A percentile compares a stretch with the other conserved stretches of the same genome.
These are phyloP conservation scores for Romanogobio albipinnatus DNA, from an alignment of 2,113 vertebrate species.

Conservation along the genomic window DNA sequence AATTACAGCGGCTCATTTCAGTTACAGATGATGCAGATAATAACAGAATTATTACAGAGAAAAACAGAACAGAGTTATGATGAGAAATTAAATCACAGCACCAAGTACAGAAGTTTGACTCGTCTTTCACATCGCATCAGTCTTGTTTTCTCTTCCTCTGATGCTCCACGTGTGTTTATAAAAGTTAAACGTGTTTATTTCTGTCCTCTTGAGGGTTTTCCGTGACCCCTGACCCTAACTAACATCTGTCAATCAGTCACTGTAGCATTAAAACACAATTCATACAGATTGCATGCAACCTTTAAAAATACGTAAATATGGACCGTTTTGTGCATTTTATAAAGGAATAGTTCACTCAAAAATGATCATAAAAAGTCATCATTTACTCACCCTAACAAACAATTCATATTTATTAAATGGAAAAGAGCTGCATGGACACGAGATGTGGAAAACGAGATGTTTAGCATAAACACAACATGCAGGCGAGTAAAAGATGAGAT, in stretches of 20 bases:
- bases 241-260: not conserved
- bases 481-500: not conserved
- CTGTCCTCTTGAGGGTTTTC: no score
- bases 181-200: not conserved
- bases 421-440: not conserved
- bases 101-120: not conserved
- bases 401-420: not conserved
- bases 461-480: not conserved
- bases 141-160: not conserved
- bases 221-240: not conserved
- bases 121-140: not conserved
- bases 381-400: not conserved
- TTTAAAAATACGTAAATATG: not conserved
- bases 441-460: not conserved
- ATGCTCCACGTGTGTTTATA: not conserved
- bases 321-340: not conserved
- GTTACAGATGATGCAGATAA: not conserved
- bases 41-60: not conserved
- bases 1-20: not conserved
- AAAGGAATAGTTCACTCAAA: not conserved
- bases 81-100: not conserved
- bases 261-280: not conserved
- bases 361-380: no score
- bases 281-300: not conserved
- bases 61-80: not conserved